Evolutionary conservation across 2,797 vertebrate species (phyloP).

Genomic region (Coendou prehensilis): DNA sequence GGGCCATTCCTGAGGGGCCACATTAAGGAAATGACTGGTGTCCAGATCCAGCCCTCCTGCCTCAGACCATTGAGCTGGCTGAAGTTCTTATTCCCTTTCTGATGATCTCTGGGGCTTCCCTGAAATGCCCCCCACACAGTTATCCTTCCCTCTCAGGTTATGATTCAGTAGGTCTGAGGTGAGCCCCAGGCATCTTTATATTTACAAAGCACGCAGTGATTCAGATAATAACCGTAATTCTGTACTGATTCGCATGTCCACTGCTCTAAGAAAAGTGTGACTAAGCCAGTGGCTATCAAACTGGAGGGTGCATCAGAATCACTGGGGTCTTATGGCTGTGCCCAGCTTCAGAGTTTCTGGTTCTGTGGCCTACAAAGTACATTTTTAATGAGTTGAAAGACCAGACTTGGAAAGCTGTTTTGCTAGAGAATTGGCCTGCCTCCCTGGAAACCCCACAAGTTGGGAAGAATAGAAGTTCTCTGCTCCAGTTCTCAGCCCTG

Average conservation of each 20-base stretch:
- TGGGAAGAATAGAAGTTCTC: background rate
- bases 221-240: background rate
- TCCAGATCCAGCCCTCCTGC: background rate
- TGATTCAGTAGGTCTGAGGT: background rate
- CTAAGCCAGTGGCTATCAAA: background rate
- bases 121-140: no score
- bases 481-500: background rate
- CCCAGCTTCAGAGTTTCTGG: background rate
- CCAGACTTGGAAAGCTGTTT: background rate
- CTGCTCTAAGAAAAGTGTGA: background rate
- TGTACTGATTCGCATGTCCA: no score
- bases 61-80: background rate
- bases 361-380: background rate
- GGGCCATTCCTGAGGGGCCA: background rate
- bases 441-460: background rate
- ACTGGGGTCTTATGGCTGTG: background rate
- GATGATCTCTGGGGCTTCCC: rapidly evolving
- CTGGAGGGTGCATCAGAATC: background rate
- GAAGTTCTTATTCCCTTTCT: background rate
- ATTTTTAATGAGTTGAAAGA: background rate
- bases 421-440: background rate
- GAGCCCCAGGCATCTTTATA: background rate
- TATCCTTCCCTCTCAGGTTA: background rate
- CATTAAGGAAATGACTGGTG: background rate
- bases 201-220: background rate